Evolutionary conservation across 2,797 vertebrate genomes (phyloP).

Genomic region (Artibeus lituratus): DNA sequence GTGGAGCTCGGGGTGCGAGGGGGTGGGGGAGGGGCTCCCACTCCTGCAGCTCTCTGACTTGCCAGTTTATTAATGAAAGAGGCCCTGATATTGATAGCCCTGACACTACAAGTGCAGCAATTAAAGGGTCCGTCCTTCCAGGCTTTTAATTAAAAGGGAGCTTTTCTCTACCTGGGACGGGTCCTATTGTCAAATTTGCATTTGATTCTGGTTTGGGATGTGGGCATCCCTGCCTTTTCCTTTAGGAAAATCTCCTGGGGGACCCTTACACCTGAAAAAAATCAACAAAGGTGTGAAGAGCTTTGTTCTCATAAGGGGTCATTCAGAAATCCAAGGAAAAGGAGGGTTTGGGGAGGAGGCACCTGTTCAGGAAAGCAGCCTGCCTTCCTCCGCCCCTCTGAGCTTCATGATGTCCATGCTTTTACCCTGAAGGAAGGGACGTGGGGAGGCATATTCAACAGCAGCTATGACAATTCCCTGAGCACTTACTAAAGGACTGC

Average conservation of each 20-base stretch:
- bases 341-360: conserved; percentile 11
- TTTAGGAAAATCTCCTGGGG: conserved; percentile 53
- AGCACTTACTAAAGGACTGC: neutral
- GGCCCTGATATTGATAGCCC: conserved; percentile 83
- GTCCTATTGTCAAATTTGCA: conserved; percentile 70
- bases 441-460: neutral
- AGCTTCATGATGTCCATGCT: neutral
- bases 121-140: conserved; percentile 84
- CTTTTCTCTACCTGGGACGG: conserved; percentile 75
- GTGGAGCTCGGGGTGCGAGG: conserved; percentile 77
- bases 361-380: neutral
- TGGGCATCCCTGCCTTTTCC: conserved; percentile 45
- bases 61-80: conserved; percentile 88
- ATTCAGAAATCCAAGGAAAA: conserved; percentile 57
- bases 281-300: conserved; percentile 47
- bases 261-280: conserved; percentile 67
- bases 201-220: conserved; percentile 57
- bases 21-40: conserved; percentile 44
- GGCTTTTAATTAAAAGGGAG: conserved; percentile 83
- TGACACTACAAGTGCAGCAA: conserved; percentile 83
- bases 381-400: no score
- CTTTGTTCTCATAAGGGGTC: conserved; percentile 65
- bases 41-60: conserved; percentile 80
- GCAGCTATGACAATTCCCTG: neutral
- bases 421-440: neutral